Evolutionary conservation across 2,888 invertebrate genomes (phyloP), one percentile per base, ranked within the genome.

Genomic region (Synanthedon andrenaeformis): DNA sequence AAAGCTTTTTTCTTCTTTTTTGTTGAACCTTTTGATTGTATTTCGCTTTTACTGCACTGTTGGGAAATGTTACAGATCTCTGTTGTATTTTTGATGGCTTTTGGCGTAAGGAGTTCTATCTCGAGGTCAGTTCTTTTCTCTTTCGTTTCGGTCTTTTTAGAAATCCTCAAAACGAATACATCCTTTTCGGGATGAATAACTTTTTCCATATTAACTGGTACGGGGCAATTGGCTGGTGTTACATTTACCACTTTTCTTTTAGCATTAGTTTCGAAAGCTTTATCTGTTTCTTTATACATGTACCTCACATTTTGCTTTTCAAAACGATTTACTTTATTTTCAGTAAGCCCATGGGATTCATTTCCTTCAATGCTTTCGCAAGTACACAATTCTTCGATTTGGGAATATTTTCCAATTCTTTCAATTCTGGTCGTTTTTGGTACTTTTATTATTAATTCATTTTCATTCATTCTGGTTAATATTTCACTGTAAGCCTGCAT

Each of bases 81-180:
- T 4, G 57, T 51, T 2, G 61, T 57, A 4, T 64, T 65, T n/a
- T 56, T 54, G 1, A 77, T 79, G 10, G 66, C 70, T 67, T 85
- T 86, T 11, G 86, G 86, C 2, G 86, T 86, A 1, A 83, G 70
- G 1, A 87, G 65, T 69, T 87, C 85, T 60, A 87, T 87, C 72
- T 85, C 86, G 10, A 87, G 71, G 58, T 86, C 86, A 19, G 85
- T 86, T 60, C 80, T 87, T 61, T 82, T 86, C 54, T 87, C 83
- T 61, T 77, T 76, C 0, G 80, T 81, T 64, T 87, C 86, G 17
- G 86, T 62, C 61, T 85, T 86, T 57, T 87, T 87, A 28, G 86
- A 86, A 55, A 87, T 85, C 70, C 85, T 87, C 5, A 87, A 66
- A 60, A 87, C 82, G 54, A 87, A 87, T 1, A 87, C 85, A 58